Base-by-base conservation (phyloP, 2,888 invertebrate genomes). In the Plusia festucae region DNA sequence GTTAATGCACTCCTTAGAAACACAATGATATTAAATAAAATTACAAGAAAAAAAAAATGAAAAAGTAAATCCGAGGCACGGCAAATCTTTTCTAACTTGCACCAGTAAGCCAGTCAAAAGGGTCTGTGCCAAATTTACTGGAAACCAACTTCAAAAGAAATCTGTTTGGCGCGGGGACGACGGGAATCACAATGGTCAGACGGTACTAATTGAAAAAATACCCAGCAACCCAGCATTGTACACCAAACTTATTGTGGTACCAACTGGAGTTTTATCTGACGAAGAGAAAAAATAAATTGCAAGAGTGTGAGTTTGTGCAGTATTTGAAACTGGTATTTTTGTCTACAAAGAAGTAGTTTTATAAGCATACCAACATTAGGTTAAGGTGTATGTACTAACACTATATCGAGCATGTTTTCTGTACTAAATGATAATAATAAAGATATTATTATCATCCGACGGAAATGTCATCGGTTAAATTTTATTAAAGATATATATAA, bases 61-160 rank as follows among this genome's bases (percentile, higher is more conserved):
- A n/a, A n/a, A n/a, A n/a, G n/a, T n/a, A n/a, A n/a, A n/a, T n/a
- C n/a, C n/a, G n/a, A n/a, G n/a, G n/a, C n/a, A n/a, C n/a, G n/a
- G n/a, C n/a, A 24, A 18, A 16, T 24, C 52, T 46, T 61, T 62
- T 46, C 7, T 64, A 20, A 65, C 53, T 78, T 75, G 57, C 30
- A 72, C 59, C 55, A 62, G n/a, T 13, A 9, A 18, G 34, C 24
- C 63, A 62, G 22, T 53, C 58, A 54, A 65, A 72, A 73, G 76
- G 78, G 73, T 73, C 72, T 69, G 83, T 81, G 85, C 79, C 84
- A 86, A 89, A 89, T 88, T 86, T 85, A 86, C 81, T 83, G 86
- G 86, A 87, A 89, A 84, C 75, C 71, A 70, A 83, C 84, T 82
- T 84, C 84, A 85, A 88, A 89, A 85, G 86, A 82, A 88, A 85